These are phyloP conservation scores for Tetragnatha versicolor DNA, from an alignment of 1,140 invertebrate species.

Conservation along the genomic window DNA sequence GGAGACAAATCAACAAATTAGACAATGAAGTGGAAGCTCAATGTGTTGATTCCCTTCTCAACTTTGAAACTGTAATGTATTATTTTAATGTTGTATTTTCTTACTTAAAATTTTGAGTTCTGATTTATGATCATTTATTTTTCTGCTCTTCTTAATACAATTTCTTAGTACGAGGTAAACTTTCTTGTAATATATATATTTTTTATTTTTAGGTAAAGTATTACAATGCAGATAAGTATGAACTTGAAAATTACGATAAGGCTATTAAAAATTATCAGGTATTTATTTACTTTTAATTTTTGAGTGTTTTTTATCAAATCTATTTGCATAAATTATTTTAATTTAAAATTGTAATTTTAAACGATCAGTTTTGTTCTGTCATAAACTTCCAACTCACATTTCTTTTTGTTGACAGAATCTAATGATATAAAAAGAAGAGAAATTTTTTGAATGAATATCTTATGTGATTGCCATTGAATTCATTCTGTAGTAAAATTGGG, in stretches of 20 bases:
- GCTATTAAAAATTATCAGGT: constrained; percentile 85
- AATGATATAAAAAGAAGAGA: too few species aligned
- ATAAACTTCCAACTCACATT: too few species aligned
- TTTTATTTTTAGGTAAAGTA: constrained; percentile 77
- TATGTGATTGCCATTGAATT: too few species aligned
- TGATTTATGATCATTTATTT: neutral
- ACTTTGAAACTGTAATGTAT: constrained; percentile 94
- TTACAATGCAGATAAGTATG: constrained; percentile 91
- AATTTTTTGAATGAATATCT: too few species aligned
- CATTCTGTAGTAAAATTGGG: too few species aligned
- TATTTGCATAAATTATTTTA: too few species aligned
- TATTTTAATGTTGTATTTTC: neutral
- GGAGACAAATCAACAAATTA: constrained; percentile 88
- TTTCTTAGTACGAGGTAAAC: neutral
- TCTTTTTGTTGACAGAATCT: too few species aligned
- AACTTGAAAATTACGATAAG: constrained; percentile 82
- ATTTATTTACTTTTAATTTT: constrained; percentile 43
- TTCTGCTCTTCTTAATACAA: neutral
- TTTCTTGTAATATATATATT: constrained; percentile 75
- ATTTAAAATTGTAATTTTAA: too few species aligned
- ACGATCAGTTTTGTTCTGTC: too few species aligned
- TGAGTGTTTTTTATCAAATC: too few species aligned
- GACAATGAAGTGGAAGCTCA: constrained; percentile 91
- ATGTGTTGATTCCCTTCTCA: constrained; percentile 94
- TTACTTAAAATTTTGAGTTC: neutral